A percentile compares a stretch with the other conserved stretches of the same genome.
Conservation (phyloP, 30 jellyfish, hydroid and myxozoan species). For the Aurelia sp. region DNA sequence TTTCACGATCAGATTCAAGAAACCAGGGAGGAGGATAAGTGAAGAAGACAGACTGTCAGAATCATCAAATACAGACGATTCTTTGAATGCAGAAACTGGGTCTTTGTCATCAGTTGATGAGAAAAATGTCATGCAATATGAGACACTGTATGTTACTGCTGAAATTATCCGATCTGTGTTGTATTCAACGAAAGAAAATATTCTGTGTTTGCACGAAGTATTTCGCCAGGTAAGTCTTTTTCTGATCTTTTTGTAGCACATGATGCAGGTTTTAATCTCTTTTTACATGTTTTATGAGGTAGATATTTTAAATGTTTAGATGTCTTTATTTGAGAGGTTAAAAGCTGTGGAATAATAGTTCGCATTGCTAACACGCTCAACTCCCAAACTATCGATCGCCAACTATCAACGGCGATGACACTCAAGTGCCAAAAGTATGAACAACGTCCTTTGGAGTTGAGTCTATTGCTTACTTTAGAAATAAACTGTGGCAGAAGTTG, state of each 20-base stretch:
- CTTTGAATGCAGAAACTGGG: constrained; percentile 42
- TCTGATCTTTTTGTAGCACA: background rate
- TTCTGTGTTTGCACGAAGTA: constrained; percentile 84
- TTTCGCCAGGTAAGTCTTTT: constrained; percentile 80
- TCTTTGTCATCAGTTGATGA: constrained; percentile 36
- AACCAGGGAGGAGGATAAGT: constrained; percentile 37
- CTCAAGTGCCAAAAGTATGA: no score
- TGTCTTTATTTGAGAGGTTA: no score
- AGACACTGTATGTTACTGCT: constrained; percentile 78
- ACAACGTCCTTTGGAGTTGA: no score
- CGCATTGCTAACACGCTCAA: no score
- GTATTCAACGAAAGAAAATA: constrained; percentile 83
- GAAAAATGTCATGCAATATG: constrained; percentile 44
- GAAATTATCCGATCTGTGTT: constrained; percentile 84
- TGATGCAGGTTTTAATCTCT: no score
- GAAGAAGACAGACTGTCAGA: constrained; percentile 55
- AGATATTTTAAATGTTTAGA: no score
- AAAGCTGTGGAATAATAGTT: no score
- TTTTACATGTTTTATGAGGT: no score
- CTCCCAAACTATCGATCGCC: no score
- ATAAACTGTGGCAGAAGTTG: no score
- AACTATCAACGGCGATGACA: no score
- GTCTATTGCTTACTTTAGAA: no score
- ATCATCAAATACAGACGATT: constrained; percentile 50
- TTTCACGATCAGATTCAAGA: constrained; percentile 72